These are phyloP conservation scores for Drosophila repletoides DNA, from an alignment of 1,140 invertebrate genomes.

Conservation along the genomic window DNA sequence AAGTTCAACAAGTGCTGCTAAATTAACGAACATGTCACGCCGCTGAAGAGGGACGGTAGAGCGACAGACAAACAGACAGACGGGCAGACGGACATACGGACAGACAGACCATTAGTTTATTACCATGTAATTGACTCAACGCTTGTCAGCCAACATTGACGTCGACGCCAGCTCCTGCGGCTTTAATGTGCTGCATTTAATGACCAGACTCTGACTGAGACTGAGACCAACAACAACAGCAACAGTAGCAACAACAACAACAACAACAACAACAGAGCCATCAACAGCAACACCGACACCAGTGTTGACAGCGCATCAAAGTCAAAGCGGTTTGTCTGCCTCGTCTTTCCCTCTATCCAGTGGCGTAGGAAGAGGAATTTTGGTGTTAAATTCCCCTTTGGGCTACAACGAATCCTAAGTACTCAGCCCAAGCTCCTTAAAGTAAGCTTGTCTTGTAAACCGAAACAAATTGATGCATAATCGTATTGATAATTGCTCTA, in stretches of 20 bases:
- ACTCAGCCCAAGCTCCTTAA: too few relatives aligned
- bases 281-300: slow-evolving; percentile 18
- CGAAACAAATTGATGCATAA: too few relatives aligned
- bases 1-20: slow-evolving; percentile 71
- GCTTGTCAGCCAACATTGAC: slow-evolving; percentile 57
- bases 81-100: background rate
- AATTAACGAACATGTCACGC: slow-evolving; percentile 61
- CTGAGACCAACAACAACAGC: slow-evolving; percentile 34
- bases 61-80: slow-evolving; percentile 1
- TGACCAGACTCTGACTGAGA: slow-evolving; percentile 45
- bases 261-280: slow-evolving; percentile 24
- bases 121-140: slow-evolving; percentile 79
- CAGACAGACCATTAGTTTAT: slow-evolving; percentile 66
- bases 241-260: slow-evolving; percentile 19
- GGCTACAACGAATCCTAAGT: too few relatives aligned
- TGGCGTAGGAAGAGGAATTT: too few relatives aligned
- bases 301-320: slow-evolving; percentile 65
- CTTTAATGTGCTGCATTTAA: slow-evolving; percentile 78
- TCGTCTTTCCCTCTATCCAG: slow-evolving; percentile 6
- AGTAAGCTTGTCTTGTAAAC: too few relatives aligned
- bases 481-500: too few relatives aligned
- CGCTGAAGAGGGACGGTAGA: slow-evolving; percentile 5
- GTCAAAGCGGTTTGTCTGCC: slow-evolving; percentile 58
- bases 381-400: too few relatives aligned
- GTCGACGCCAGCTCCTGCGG: slow-evolving; percentile 55